Conservation (phyloP, 1,140 invertebrate genomes). For the Lanistes nyassanus region DNA sequence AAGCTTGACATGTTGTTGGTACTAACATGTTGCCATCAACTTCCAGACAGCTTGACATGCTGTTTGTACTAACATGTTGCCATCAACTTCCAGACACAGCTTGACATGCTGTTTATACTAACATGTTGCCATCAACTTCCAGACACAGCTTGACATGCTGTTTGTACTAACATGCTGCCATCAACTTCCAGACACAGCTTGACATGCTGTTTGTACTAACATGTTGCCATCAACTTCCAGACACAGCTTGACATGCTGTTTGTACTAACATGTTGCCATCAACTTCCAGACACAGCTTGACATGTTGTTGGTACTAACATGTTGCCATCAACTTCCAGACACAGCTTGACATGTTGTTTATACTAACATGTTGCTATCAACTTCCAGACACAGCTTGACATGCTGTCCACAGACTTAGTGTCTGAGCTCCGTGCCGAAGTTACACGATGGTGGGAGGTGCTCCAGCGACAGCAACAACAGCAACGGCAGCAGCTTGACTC, state of each 20-base stretch:
- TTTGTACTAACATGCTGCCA: constrained; percentile 39
- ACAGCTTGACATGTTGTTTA: constrained; percentile 38
- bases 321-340: constrained; percentile 47
- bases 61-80: too few relatives aligned
- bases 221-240: constrained; percentile 40
- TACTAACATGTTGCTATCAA: not conserved
- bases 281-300: constrained; percentile 61
- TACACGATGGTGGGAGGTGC: constrained; percentile 88
- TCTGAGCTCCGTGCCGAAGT: constrained; percentile 92
- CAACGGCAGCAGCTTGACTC: constrained; percentile 59
- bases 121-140: constrained; percentile 25
- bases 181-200: constrained; percentile 56
- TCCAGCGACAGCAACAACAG: constrained; percentile 65
- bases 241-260: constrained; percentile 71
- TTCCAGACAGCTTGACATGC: too few relatives aligned
- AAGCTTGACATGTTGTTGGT: too few relatives aligned
- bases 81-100: constrained; percentile 52
- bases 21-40: too few relatives aligned
- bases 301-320: constrained; percentile 69
- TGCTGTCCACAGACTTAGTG: constrained; percentile 84
- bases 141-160: constrained; percentile 71
- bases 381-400: constrained; percentile 62
- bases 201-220: constrained; percentile 64
- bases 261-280: too few relatives aligned
- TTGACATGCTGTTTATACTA: constrained; percentile 17